These are phyloP conservation scores for Ceuthmochares aereus DNA, from an alignment of 2,113 vertebrate species.

Conservation along the genomic window DNA sequence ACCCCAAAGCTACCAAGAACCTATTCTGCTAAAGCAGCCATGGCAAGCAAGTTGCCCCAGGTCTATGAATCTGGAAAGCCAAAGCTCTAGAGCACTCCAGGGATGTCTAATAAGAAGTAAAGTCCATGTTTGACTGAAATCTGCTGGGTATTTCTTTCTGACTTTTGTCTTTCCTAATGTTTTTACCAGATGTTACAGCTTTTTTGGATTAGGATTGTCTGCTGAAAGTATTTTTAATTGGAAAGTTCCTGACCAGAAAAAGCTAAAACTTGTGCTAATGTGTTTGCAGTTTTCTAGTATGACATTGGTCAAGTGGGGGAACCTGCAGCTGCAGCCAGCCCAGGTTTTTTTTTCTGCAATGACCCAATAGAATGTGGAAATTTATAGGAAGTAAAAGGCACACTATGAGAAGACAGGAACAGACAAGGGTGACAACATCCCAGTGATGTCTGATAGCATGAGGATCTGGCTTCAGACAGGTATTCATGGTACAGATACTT, in stretches of 20 bases:
- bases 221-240: background rate
- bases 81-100: background rate
- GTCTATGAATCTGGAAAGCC: background rate
- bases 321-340: background rate
- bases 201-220: background rate
- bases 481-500: background rate
- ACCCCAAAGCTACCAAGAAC: background rate
- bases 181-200: background rate
- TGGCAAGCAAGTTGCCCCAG: background rate
- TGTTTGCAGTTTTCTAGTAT: background rate
- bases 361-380: background rate
- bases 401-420: background rate
- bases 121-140: background rate
- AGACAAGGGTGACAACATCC: background rate
- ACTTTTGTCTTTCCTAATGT: background rate
- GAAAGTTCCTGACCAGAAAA: background rate
- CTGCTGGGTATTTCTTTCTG: background rate
- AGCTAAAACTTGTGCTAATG: background rate
- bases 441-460: background rate
- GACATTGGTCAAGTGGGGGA: background rate
- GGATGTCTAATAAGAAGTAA: background rate
- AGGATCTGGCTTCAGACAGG: background rate
- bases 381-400: background rate
- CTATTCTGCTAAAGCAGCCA: rapidly evolving
- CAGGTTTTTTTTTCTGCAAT: background rate